Base-by-base conservation (phyloP, 2,113 vertebrate genomes). In the Aspidoscelis tigris region DNA sequence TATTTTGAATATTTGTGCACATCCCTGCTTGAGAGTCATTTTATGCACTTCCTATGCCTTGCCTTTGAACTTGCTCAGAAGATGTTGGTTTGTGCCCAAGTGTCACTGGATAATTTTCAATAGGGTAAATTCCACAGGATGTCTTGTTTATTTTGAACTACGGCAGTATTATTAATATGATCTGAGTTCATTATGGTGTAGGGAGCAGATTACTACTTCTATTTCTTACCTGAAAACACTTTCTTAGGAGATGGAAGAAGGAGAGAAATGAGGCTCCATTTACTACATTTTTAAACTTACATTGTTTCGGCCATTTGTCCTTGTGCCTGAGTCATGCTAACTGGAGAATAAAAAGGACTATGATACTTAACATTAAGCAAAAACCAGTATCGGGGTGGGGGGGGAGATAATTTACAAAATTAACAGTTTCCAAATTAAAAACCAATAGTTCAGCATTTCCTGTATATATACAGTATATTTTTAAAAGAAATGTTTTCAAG, bases 301-400 rank as follows among this genome's bases (percentile, higher is more conserved):
- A 61, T 61, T 18, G 58, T 87, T 92, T 83, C 81, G 10, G 14
- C 18, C 0, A 87, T 92, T 89, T 92, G 85, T 80, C 88, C 47
- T 80, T 86, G 50, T 88, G 79, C 81, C 80, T 91, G 50, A 66
- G 89, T 90, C 87, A 66, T 64, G 12, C 73, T 82, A 87, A 3
- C 75, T 81, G 71, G 1, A 4, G 24, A 78, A 22, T 76, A 65
- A 84, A 77, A 89, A 26, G 82, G 89, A 87, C 76, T 80, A 81
- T 55, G 41, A 74, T 84, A 84, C 87, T 92, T 86, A 94, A 89
- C 71, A 86, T 87, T 90, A 94, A 92, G 89, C 89, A 93, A 90
- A 93, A 72, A 39, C 21, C 55, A 33, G 55, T 89, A 43, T 83
- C 83, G 81, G 91, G 89, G 87, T 69, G 84, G 93, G 91, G 87